phyloP scores from a whole-genome alignment of 2,797 vertebrate species.

The Gymnoscopelus microlampas region DNA sequence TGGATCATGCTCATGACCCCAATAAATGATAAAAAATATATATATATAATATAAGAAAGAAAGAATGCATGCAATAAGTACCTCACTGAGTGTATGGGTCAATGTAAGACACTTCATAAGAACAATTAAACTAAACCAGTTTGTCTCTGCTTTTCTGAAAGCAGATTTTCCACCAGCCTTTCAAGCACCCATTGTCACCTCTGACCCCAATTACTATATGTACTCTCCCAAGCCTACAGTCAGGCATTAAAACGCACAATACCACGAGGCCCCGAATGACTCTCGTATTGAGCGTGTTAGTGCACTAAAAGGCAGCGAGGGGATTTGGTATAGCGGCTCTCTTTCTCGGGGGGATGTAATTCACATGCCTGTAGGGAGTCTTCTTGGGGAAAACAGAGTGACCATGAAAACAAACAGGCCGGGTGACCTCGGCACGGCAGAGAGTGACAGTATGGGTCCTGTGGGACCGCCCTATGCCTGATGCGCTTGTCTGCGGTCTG shows the following conservation, averaged over 20 bases:
- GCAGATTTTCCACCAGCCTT: neutral
- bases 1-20: neutral
- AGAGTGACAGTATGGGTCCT: conserved; percentile 54
- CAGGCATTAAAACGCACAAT: conserved; percentile 11
- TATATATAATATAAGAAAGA: neutral
- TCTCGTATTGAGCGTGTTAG: conserved; percentile 29
- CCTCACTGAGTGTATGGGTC: no score
- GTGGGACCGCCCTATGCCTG: conserved; percentile 38
- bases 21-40: neutral
- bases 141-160: neutral
- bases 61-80: no score
- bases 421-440: conserved; percentile 55
- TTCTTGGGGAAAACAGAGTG: conserved; percentile 18
- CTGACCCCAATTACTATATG: conserved; percentile 3
- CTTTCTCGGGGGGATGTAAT: conserved; percentile 24
- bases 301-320: conserved; percentile 8
- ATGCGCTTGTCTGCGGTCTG: no score
- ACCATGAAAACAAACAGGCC: conserved; percentile 56
- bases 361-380: conserved; percentile 11
- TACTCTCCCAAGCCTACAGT: neutral
- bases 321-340: neutral
- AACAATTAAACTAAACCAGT: neutral
- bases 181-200: neutral
- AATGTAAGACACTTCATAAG: no score
- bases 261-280: conserved; percentile 8